phyloP scores from a whole-genome alignment of 1,140 invertebrate genomes.

The Cydia amplana region DNA sequence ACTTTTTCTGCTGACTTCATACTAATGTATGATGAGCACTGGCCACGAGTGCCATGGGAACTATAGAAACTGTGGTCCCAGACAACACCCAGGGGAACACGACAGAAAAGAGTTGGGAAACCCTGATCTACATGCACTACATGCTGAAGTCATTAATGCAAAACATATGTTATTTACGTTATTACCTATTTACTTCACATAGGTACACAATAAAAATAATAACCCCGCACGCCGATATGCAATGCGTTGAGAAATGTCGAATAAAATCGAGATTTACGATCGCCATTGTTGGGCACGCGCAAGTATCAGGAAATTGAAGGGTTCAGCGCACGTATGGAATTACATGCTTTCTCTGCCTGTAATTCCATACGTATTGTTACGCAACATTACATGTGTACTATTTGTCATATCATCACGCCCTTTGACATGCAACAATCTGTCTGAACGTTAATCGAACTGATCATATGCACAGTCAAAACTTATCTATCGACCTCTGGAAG shows the following conservation, averaged over 20 bases:
- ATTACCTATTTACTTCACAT: not conserved
- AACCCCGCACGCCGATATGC: not conserved
- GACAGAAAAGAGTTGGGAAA: too few species aligned
- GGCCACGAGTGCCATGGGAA: too few species aligned
- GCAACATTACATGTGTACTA: constrained; percentile 7
- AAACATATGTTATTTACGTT: not conserved
- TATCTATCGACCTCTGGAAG: not conserved
- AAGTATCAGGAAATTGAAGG: constrained; percentile 27
- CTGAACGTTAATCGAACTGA: not conserved
- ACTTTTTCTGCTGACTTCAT: too few species aligned
- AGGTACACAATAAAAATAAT: not conserved
- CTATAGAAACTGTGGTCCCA: too few species aligned
- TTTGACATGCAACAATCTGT: constrained; percentile 2
- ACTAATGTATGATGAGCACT: too few species aligned
- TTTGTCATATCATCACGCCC: constrained; percentile 3
- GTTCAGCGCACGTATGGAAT: constrained; percentile 13
- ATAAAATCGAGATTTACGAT: constrained; percentile 30
- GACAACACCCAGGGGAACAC: too few species aligned
- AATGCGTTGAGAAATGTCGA: constrained; percentile 19
- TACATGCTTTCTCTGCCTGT: not conserved
- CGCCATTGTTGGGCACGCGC: constrained; percentile 18
- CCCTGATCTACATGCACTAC: too few species aligned
- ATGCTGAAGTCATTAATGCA: not conserved
- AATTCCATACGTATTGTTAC: constrained; percentile 22
- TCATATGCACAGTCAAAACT: not conserved